Evolutionary conservation across 1,140 invertebrate species (phyloP).

Genomic region (Zaprionus nigranus): DNA sequence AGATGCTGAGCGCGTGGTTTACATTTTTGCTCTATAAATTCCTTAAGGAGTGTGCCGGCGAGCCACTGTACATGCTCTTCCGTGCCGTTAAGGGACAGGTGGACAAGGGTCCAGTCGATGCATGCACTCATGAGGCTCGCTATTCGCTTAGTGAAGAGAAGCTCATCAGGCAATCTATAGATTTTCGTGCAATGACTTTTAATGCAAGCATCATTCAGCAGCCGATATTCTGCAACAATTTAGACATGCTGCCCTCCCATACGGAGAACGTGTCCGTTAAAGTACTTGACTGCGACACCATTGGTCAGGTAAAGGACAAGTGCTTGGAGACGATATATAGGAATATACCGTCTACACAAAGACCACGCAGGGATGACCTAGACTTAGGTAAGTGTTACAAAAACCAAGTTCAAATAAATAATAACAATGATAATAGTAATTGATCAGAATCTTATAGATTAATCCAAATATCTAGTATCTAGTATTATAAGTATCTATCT

Average conservation of each 20-base stretch:
- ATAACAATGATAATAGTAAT: too few species aligned
- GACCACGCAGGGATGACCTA: constrained; percentile 97
- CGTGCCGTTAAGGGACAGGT: constrained; percentile 99
- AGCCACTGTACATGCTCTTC: constrained; percentile 98
- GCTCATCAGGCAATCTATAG: constrained; percentile 98
- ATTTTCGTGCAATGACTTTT: constrained; percentile 97
- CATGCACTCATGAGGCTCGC: constrained; percentile 97
- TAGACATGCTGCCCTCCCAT: constrained; percentile 93
- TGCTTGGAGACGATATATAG: constrained; percentile 98
- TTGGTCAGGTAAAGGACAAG: constrained; percentile 99
- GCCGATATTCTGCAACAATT: constrained; percentile 91
- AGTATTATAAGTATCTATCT: too few species aligned
- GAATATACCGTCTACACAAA: constrained; percentile 97
- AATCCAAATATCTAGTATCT: too few species aligned
- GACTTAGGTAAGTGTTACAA: constrained; percentile 88
- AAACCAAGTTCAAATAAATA: not conserved
- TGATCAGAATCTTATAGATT: too few species aligned
- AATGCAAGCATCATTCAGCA: constrained; percentile 97
- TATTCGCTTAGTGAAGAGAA: constrained; percentile 99
- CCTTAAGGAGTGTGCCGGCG: constrained; percentile 97
- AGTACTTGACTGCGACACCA: constrained; percentile 99
- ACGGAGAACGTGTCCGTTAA: constrained; percentile 97
- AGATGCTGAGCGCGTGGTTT: constrained; percentile 99
- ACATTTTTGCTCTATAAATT: constrained; percentile 99
- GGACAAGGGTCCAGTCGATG: constrained; percentile 99